Evolutionary conservation across 2,888 invertebrate species (phyloP).

Genomic region (Tineola bisselliella): DNA sequence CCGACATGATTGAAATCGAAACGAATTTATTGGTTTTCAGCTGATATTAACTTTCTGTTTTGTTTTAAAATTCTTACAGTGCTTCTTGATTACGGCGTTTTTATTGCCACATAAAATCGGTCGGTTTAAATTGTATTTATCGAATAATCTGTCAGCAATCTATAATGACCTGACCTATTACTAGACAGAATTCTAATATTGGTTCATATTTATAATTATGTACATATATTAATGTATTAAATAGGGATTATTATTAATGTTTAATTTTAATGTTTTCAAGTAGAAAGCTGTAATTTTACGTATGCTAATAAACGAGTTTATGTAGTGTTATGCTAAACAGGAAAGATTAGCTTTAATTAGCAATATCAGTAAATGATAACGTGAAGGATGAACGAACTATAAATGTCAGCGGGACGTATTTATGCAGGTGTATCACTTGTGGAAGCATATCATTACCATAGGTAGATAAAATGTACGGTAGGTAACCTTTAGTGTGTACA

Average conservation of each 20-base stretch:
- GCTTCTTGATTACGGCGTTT: not conserved
- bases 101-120: not conserved
- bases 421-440: conserved; percentile 1
- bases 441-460: conserved; percentile 4
- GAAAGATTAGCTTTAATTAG: not conserved
- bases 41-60: conserved; percentile 2
- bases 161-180: too few relatives aligned
- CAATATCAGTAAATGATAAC: conserved; percentile 1
- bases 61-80: not conserved
- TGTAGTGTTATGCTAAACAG: not conserved
- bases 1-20: conserved; percentile 1
- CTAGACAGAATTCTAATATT: too few relatives aligned
- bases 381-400: not conserved
- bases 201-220: too few relatives aligned
- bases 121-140: too few relatives aligned
- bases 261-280: too few relatives aligned
- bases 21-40: conserved; percentile 5
- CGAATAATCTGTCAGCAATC: too few relatives aligned
- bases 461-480: not conserved
- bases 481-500: too few relatives aligned
- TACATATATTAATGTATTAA: too few relatives aligned
- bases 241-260: too few relatives aligned
- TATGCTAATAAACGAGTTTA: not conserved
- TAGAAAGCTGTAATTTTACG: too few relatives aligned
- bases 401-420: not conserved